Evolutionary conservation across 2,888 invertebrate species (phyloP).

Genomic region (Malacosoma neustria): DNA sequence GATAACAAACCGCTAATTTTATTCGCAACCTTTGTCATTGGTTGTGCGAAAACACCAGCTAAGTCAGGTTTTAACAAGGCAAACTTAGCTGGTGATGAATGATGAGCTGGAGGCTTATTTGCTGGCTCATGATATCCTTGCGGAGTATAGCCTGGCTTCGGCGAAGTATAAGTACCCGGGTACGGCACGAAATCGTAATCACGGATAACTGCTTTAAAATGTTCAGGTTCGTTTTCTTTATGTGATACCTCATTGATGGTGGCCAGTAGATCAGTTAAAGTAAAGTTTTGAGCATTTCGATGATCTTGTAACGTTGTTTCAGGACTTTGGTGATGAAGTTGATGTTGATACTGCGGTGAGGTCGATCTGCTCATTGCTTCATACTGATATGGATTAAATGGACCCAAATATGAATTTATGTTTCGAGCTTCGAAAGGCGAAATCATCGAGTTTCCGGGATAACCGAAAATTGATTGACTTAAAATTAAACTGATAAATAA

Average conservation of each 20-base stretch:
- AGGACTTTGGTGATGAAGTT: conserved; percentile 12
- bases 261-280: conserved; percentile 21
- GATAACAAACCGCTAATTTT: conserved; percentile 48
- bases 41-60: conserved; percentile 30
- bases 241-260: conserved; percentile 26
- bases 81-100: conserved; percentile 21
- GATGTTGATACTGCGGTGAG: conserved; percentile 8
- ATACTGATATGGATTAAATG: conserved; percentile 9
- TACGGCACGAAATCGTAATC: not conserved
- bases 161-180: conserved; percentile 2
- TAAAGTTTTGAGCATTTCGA: conserved; percentile 7
- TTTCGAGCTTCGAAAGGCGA: conserved; percentile 34
- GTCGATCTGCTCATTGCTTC: conserved; percentile 8
- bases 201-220: not conserved
- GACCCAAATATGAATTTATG: conserved; percentile 13
- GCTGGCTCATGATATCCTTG: conserved; percentile 15
- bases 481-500: conserved; percentile 22
- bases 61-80: conserved; percentile 28
- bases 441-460: conserved; percentile 29
- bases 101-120: conserved; percentile 13
- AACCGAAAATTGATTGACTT: conserved; percentile 17
- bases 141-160: conserved; percentile 13
- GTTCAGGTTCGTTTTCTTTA: conserved; percentile 13
- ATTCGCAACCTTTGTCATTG: conserved; percentile 37
- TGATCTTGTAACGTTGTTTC: conserved; percentile 7